Evolutionary conservation across 2,113 vertebrate genomes (phyloP).

Genomic region (Cyphomyrus discorhynchus): DNA sequence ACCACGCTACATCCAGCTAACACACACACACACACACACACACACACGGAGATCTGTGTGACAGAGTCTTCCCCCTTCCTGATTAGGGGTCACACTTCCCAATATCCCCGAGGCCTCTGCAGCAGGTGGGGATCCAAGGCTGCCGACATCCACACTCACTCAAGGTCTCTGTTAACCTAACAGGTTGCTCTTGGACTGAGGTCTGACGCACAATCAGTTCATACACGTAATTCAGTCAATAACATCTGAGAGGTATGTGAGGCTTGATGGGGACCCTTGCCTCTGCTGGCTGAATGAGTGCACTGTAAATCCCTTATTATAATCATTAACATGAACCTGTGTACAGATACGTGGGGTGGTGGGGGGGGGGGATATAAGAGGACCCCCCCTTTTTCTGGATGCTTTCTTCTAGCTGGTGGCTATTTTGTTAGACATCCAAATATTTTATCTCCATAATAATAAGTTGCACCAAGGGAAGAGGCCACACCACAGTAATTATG

Average conservation of each 20-base stretch:
- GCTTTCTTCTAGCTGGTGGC: background rate
- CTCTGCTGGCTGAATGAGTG: background rate
- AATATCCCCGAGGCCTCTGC: background rate
- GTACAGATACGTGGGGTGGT: background rate
- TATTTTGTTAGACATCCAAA: background rate
- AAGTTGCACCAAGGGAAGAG: background rate
- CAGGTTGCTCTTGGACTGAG: conserved; percentile 4
- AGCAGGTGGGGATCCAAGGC: background rate
- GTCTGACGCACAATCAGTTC: background rate
- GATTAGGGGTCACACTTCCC: conserved; percentile 14
- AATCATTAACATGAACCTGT: background rate
- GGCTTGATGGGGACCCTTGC: background rate
- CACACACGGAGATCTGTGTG: background rate
- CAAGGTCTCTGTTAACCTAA: background rate
- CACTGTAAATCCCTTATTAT: background rate
- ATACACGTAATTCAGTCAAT: background rate
- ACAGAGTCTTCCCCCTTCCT: background rate
- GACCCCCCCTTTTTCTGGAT: background rate
- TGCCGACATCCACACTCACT: background rate
- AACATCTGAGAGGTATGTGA: conserved; percentile 12
- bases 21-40: background rate
- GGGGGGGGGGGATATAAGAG: background rate
- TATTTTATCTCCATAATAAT: conserved; percentile 8
- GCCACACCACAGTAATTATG: background rate
- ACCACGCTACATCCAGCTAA: no score